A percentile compares a stretch with the other conserved stretches of the same genome.
These are phyloP conservation scores for Dendrocopos noguchii DNA, from an alignment of 2,113 vertebrate species.

Conservation along the genomic window DNA sequence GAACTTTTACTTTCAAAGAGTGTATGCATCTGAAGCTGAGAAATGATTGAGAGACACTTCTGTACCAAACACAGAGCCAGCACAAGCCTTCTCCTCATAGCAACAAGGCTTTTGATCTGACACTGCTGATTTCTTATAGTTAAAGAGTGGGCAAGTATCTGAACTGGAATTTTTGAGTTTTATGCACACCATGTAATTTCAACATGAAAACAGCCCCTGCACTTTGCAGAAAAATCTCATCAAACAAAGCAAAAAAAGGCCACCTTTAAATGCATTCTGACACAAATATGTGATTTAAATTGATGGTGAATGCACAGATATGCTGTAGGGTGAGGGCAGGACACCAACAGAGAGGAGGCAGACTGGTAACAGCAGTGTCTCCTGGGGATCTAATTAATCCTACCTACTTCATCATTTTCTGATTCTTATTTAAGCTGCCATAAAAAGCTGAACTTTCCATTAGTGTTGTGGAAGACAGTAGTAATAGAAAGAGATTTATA, in stretches of 20 bases:
- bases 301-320: neutral
- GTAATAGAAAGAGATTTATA: conserved; percentile 68
- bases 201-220: neutral
- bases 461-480: conserved; percentile 49
- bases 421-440: conserved; percentile 54
- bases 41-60: neutral
- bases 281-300: neutral
- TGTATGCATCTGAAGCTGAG: neutral
- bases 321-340: neutral
- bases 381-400: conserved; percentile 38
- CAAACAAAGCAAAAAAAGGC: neutral
- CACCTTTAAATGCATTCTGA: neutral
- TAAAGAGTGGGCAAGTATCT: neutral
- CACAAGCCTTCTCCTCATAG: neutral
- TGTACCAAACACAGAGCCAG: neutral
- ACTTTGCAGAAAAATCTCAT: neutral
- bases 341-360: neutral
- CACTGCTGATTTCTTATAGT: neutral
- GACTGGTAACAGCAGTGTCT: neutral
- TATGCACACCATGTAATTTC: neutral
- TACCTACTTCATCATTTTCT: conserved; percentile 33
- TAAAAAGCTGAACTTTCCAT: conserved; percentile 58
- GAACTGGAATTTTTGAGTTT: neutral
- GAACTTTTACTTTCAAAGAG: neutral
- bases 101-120: neutral